These are phyloP conservation scores for Zophobas morio DNA, from an alignment of 1,140 invertebrate genomes.

Conservation along the genomic window DNA sequence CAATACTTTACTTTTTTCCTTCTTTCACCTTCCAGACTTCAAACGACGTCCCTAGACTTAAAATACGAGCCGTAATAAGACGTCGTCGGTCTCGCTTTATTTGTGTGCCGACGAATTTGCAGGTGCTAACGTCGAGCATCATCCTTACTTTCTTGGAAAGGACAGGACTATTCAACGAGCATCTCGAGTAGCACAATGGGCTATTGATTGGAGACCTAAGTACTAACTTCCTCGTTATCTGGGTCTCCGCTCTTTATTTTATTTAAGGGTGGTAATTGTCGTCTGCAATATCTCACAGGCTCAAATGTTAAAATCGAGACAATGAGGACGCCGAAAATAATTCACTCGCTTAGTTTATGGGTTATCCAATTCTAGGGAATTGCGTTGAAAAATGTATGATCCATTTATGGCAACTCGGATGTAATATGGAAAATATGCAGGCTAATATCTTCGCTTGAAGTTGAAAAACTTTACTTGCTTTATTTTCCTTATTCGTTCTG, in stretches of 20 bases:
- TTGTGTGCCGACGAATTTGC: constrained; percentile 37
- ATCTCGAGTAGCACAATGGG: constrained; percentile 33
- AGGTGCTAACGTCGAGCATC: constrained; percentile 38
- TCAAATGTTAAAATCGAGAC: background rate
- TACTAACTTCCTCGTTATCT: constrained; percentile 40
- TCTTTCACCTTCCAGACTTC: constrained; percentile 7
- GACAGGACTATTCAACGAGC: constrained; percentile 32
- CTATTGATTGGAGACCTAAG: constrained; percentile 39
- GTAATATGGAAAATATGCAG: too few species aligned
- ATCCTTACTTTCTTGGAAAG: constrained; percentile 19
- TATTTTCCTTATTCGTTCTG: too few species aligned
- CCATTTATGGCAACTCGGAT: too few species aligned
- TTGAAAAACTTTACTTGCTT: too few species aligned
- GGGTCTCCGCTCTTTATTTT: constrained; percentile 20
- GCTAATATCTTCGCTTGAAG: too few species aligned
- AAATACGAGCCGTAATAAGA: constrained; percentile 41
- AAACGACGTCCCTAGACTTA: constrained; percentile 3
- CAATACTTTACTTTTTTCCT: constrained; percentile 1
- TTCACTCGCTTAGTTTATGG: background rate
- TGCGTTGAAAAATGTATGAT: too few species aligned
- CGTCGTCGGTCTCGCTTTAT: constrained; percentile 5
- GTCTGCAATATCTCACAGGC: constrained; percentile 28
- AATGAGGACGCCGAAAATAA: background rate
- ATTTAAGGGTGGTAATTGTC: constrained; percentile 38
- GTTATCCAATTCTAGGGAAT: too few species aligned